These are phyloP conservation scores for Lydus trimaculatus DNA, from an alignment of 2,888 invertebrate genomes.

Conservation along the genomic window DNA sequence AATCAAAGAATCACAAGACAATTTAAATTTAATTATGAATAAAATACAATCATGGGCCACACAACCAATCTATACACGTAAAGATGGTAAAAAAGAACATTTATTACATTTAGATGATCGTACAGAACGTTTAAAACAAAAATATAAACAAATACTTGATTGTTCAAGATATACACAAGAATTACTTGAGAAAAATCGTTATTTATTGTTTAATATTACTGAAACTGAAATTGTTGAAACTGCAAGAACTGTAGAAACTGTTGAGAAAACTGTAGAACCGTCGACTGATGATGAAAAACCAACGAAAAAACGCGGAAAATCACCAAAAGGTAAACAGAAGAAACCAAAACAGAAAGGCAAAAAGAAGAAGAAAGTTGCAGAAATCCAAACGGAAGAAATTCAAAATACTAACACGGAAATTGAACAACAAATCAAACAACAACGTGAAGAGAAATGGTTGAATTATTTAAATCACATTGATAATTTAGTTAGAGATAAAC, in stretches of 20 bases:
- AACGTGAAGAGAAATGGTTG: slow-evolving; percentile 52
- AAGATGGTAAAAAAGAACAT: slow-evolving; percentile 68
- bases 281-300: slow-evolving; percentile 24
- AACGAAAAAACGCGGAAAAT: slow-evolving; percentile 23
- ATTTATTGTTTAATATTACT: slow-evolving; percentile 72
- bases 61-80: slow-evolving; percentile 77
- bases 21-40: slow-evolving; percentile 66
- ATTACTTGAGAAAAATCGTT: slow-evolving; percentile 71
- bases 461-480: slow-evolving; percentile 45
- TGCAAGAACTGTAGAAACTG: slow-evolving; percentile 56
- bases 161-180: slow-evolving; percentile 67
- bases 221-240: slow-evolving; percentile 34
- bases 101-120: slow-evolving; percentile 67
- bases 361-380: slow-evolving; percentile 29
- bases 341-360: slow-evolving; percentile 22
- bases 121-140: slow-evolving; percentile 63
- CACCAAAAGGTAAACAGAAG: slow-evolving; percentile 30
- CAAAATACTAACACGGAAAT: slow-evolving; percentile 13
- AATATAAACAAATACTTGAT: slow-evolving; percentile 62
- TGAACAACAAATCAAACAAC: too few species aligned
- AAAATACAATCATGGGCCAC: slow-evolving; percentile 76
- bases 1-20: slow-evolving; percentile 71
- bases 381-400: slow-evolving; percentile 2
- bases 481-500: slow-evolving; percentile 64
- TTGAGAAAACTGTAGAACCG: slow-evolving; percentile 42